phyloP scores from a whole-genome alignment of 2,888 invertebrate species.

The Altica lythri region DNA sequence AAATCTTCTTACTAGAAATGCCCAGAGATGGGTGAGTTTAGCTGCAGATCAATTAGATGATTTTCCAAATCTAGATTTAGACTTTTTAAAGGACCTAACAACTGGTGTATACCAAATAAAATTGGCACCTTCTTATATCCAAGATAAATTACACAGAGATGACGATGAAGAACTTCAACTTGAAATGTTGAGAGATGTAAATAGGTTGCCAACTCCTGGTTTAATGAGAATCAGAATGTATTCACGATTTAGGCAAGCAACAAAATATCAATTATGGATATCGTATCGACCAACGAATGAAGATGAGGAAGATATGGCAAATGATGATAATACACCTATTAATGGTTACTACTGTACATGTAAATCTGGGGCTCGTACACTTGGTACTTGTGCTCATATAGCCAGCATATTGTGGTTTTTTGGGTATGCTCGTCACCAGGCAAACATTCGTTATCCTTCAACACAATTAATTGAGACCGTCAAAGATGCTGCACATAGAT shows the following conservation, averaged over 20 bases:
- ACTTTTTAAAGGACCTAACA: conserved; percentile 4
- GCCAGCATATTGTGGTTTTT: conserved; percentile 8
- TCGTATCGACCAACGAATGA: conserved; percentile 8
- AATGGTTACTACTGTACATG: conserved; percentile 4
- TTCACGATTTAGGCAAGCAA: conserved; percentile 3
- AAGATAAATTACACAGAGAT: conserved; percentile 10
- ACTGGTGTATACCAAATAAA: conserved; percentile 1
- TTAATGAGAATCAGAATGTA: conserved; percentile 5
- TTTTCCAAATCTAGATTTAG: not conserved
- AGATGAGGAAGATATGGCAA: not conserved
- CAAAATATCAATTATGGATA: conserved; percentile 12
- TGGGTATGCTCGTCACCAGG: conserved; percentile 4
- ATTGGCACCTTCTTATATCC: conserved; percentile 1
- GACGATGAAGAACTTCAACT: not conserved
- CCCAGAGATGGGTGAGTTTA: not conserved
- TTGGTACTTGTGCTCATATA: conserved; percentile 6
- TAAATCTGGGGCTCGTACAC: conserved; percentile 6
- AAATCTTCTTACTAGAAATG: not conserved
- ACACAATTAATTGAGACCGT: not conserved
- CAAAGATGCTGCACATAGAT: not conserved
- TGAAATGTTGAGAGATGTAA: not conserved
- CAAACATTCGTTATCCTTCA: conserved; percentile 1
- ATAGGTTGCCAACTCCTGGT: conserved; percentile 3
- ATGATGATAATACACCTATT: not conserved
- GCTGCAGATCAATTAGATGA: not conserved